A percentile compares a stretch with the other conserved stretches of the same genome.
These are phyloP conservation scores for Sylvilagus bachmani DNA, from an alignment of 2,113 vertebrate genomes.

Conservation along the genomic window DNA sequence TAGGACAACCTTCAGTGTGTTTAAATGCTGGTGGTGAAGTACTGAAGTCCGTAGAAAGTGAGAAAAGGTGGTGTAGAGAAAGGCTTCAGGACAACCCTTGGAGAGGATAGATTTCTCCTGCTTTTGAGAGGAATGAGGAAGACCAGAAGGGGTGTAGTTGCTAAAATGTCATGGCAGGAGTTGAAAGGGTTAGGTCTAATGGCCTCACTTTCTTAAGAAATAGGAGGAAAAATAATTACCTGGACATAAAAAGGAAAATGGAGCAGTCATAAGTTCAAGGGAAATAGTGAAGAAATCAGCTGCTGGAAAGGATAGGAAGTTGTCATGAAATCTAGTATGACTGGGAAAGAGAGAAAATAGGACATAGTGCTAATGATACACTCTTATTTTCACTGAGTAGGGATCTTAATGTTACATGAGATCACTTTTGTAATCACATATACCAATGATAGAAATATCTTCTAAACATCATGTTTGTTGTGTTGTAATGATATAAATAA, in stretches of 20 bases:
- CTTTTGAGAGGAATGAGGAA: not conserved
- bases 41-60: not conserved
- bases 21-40: not conserved
- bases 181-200: not conserved
- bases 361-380: not conserved
- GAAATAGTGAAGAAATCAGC: not conserved
- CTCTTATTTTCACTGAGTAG: not conserved
- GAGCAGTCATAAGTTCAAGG: not conserved
- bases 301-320: not conserved
- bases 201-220: slow-evolving; percentile 44
- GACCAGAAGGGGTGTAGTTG: not conserved
- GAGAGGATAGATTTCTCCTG: not conserved
- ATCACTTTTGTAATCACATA: not conserved
- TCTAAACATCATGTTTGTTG: not conserved
- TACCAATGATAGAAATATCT: not conserved
- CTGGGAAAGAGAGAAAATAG: not conserved
- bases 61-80: not conserved
- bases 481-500: slow-evolving; percentile 3
- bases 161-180: not conserved
- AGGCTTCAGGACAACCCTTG: not conserved
- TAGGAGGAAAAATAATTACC: slow-evolving; percentile 38
- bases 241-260: not conserved
- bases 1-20: not conserved
- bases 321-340: not conserved
- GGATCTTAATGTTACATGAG: not conserved